Evolutionary conservation across 2,888 invertebrate genomes (phyloP).

Genomic region (Diplazon laetatorius): DNA sequence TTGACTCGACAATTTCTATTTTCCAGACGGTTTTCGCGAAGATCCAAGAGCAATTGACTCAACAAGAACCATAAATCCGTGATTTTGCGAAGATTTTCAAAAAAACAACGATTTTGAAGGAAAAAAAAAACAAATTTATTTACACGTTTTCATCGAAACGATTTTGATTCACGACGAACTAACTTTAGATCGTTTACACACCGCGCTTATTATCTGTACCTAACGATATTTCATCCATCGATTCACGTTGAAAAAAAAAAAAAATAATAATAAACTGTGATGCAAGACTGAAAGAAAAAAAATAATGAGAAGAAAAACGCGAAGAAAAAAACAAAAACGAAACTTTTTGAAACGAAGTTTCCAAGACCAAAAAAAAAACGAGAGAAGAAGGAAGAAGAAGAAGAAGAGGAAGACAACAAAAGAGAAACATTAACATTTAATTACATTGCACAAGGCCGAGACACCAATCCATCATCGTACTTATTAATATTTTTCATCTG

Average conservation of each 20-base stretch:
- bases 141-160: background rate
- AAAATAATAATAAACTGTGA: constrained; percentile 27
- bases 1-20: too few relatives aligned
- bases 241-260: too few relatives aligned
- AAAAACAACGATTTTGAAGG: too few relatives aligned
- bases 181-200: constrained; percentile 22
- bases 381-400: background rate
- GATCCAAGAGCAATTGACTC: constrained; percentile 60
- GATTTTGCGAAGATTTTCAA: too few relatives aligned
- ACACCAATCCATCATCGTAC: constrained; percentile 53
- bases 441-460: constrained; percentile 32
- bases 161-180: constrained; percentile 22
- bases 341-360: too few relatives aligned
- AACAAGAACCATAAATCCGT: constrained; percentile 48
- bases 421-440: too few relatives aligned
- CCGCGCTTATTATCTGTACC: constrained; percentile 51
- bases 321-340: too few relatives aligned
- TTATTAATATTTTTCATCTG: constrained; percentile 31
- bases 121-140: too few relatives aligned
- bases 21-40: constrained; percentile 57
- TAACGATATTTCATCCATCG: background rate
- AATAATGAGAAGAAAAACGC: background rate
- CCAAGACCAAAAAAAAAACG: background rate
- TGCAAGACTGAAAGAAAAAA: constrained; percentile 50
- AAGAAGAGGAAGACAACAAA: too few relatives aligned